Evolutionary conservation across 2,113 vertebrate species (phyloP).

Genomic region (Poeciliopsis retropinna): DNA sequence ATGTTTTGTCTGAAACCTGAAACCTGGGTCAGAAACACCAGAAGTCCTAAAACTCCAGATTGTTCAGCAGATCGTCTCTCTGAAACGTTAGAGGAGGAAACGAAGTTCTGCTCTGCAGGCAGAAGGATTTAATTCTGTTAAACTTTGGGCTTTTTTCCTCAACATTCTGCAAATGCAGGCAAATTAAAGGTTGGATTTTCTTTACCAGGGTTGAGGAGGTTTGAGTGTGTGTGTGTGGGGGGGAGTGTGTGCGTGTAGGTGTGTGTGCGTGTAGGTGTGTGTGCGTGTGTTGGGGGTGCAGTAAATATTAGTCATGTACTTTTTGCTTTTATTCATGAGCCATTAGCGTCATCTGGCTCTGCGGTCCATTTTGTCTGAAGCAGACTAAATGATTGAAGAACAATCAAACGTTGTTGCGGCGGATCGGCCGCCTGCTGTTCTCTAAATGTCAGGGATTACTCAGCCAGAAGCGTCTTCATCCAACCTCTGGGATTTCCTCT

Average conservation of each 20-base stretch:
- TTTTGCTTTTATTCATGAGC: slow-evolving; percentile 23
- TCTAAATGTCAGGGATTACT: slow-evolving; percentile 53
- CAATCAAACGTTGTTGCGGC: slow-evolving; percentile 38
- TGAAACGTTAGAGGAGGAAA: not conserved
- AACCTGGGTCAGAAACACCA: not conserved
- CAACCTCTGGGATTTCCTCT: not conserved
- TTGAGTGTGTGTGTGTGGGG: too few relatives aligned
- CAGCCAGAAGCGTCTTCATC: slow-evolving; percentile 19
- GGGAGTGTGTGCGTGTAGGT: too few relatives aligned
- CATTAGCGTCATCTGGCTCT: slow-evolving; percentile 34
- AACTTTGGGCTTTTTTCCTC: too few relatives aligned
- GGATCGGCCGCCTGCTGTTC: slow-evolving; percentile 40
- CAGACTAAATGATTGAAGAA: slow-evolving; percentile 14
- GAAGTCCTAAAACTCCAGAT: not conserved
- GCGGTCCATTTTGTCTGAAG: slow-evolving; percentile 1
- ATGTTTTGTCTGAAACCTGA: too few relatives aligned
- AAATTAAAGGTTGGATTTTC: not conserved
- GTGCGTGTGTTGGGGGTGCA: too few relatives aligned
- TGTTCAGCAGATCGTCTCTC: not conserved
- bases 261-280: too few relatives aligned
- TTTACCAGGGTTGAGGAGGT: not conserved
- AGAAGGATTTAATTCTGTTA: too few relatives aligned
- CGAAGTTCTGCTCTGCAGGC: not conserved
- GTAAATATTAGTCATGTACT: slow-evolving; percentile 11
- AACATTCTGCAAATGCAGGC: not conserved